phyloP scores from a whole-genome alignment of 2,797 vertebrate genomes.

The Neostethus bicornis region DNA sequence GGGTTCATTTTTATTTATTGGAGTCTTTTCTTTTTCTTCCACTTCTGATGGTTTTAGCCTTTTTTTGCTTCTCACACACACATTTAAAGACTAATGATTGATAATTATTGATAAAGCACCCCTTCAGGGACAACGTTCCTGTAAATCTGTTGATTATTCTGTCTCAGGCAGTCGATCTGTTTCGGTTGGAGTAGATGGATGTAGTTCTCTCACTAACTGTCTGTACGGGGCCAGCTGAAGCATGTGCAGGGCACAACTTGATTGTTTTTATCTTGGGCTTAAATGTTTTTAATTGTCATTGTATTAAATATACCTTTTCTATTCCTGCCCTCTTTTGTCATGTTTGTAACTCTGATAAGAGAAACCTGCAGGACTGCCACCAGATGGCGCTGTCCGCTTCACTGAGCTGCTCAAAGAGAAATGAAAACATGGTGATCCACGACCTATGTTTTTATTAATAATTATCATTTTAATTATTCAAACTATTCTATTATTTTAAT shows the following conservation, averaged over 20 bases:
- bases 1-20: neutral
- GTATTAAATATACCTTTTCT: constrained; percentile 39
- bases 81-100: neutral
- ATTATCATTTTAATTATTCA: no score
- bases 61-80: neutral
- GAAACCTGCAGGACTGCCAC: constrained; percentile 61
- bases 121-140: neutral
- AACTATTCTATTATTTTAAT: no score
- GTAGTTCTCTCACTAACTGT: constrained; percentile 40
- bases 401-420: no score
- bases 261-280: constrained; percentile 43
- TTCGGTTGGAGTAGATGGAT: no score
- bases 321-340: constrained; percentile 43
- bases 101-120: constrained; percentile 10
- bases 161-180: no score
- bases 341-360: constrained; percentile 41
- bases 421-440: no score
- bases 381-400: constrained; percentile 59
- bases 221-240: constrained; percentile 72
- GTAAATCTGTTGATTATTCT: constrained; percentile 2
- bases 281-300: constrained; percentile 24
- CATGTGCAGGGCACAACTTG: constrained; percentile 71
- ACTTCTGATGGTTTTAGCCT: neutral
- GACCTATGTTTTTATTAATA: no score
- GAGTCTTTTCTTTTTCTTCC: neutral